Evolutionary conservation across 2,888 invertebrate species (phyloP).

Genomic region (Galerucella pusilla): DNA sequence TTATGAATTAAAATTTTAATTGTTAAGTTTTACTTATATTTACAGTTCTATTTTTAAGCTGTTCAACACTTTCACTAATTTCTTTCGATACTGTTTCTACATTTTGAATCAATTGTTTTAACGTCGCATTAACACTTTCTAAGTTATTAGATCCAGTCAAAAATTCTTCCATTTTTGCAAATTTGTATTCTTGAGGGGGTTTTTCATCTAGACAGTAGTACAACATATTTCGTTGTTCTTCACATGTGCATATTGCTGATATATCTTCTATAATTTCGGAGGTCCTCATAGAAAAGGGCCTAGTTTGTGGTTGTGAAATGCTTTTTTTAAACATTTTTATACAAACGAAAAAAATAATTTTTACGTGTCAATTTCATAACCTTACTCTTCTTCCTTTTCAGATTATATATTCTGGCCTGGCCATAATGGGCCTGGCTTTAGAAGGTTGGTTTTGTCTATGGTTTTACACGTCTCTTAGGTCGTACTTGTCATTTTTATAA

Average conservation of each 20-base stretch:
- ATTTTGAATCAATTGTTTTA: conserved; percentile 43
- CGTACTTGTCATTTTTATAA: conserved; percentile 14
- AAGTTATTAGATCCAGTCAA: conserved; percentile 54
- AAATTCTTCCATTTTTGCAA: conserved; percentile 55
- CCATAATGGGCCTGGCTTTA: too few relatives aligned
- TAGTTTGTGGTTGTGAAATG: conserved; percentile 42
- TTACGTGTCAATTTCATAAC: neutral
- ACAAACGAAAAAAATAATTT: neutral
- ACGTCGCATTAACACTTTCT: conserved; percentile 48
- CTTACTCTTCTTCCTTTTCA: neutral
- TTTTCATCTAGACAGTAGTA: conserved; percentile 55
- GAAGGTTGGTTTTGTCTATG: too few relatives aligned
- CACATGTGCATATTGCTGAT: conserved; percentile 46
- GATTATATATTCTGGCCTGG: too few relatives aligned
- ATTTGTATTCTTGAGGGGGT: conserved; percentile 52
- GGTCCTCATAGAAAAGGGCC: conserved; percentile 44
- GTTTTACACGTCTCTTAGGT: conserved; percentile 11
- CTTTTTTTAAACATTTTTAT: conserved; percentile 50
- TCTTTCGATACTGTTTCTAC: conserved; percentile 46
- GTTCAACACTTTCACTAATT: conserved; percentile 43
- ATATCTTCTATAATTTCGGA: conserved; percentile 54
- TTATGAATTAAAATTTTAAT: neutral
- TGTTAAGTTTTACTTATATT: conserved; percentile 11
- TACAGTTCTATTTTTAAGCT: conserved; percentile 38
- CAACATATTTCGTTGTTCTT: conserved; percentile 53